Conservation (phyloP, 1,140 invertebrate species). For the Spodoptera frugiperda region DNA sequence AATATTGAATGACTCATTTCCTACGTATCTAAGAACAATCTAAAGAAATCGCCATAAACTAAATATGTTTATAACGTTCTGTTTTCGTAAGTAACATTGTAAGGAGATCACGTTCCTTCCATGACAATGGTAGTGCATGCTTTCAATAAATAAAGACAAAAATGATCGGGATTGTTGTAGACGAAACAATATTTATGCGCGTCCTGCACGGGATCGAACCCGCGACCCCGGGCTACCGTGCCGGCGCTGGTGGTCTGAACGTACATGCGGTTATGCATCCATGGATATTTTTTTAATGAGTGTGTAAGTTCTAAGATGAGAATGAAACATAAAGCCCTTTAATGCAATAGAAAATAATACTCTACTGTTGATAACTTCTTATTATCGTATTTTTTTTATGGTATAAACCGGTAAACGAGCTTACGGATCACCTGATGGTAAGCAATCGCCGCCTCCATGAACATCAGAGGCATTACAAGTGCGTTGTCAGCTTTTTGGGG, state of each 20-base stretch:
- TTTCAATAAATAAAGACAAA: slow-evolving; percentile 74
- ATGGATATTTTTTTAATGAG: neutral
- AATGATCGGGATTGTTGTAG: slow-evolving; percentile 71
- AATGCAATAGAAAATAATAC: no score
- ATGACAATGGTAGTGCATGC: slow-evolving; percentile 69
- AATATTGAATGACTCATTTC: no score
- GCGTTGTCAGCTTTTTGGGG: no score
- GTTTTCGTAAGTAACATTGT: slow-evolving; percentile 40
- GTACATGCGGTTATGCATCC: slow-evolving; percentile 50
- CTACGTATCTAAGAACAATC: neutral
- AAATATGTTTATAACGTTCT: slow-evolving; percentile 40
- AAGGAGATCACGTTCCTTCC: slow-evolving; percentile 47
- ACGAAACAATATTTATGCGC: slow-evolving; percentile 69
- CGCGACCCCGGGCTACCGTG: slow-evolving; percentile 69
- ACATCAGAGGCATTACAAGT: no score
- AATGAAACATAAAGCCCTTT: no score
- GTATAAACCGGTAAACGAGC: no score
- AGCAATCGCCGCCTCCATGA: no score
- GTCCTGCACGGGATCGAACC: slow-evolving; percentile 58
- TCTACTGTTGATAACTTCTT: no score
- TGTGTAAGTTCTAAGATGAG: no score
- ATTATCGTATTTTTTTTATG: no score
- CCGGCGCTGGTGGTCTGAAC: slow-evolving; percentile 65
- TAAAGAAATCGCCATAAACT: slow-evolving; percentile 32
- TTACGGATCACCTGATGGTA: no score